These are phyloP conservation scores for Peromyscus aztecus DNA, from an alignment of 2,797 vertebrate species.

Conservation along the genomic window DNA sequence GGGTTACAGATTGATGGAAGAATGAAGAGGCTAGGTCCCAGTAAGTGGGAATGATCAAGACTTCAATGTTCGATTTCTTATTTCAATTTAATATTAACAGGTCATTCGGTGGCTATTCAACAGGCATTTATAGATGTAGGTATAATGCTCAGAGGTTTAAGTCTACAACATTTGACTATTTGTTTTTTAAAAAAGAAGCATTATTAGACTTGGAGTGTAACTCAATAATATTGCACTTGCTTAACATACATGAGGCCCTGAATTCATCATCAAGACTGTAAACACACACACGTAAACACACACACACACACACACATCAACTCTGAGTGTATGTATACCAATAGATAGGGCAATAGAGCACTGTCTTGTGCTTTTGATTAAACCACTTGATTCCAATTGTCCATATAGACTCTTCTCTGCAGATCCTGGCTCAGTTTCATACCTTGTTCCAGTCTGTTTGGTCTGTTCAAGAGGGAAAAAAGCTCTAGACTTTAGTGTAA, in stretches of 20 bases:
- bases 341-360: not conserved
- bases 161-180: not conserved
- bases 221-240: not conserved
- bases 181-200: not conserved
- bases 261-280: not conserved
- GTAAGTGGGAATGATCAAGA: not conserved
- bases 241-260: not conserved
- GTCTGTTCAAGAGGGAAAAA: not conserved
- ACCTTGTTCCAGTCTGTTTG: not conserved
- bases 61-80: not conserved
- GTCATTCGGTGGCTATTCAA: not conserved
- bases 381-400: not conserved
- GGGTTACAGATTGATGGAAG: not conserved
- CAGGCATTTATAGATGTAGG: not conserved
- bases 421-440: not conserved
- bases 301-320: not conserved
- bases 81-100: not conserved
- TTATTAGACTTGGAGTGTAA: not conserved
- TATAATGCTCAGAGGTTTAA: not conserved
- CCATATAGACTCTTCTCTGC: not conserved
- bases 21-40: not conserved
- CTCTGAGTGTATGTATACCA: not conserved
- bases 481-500: not conserved
- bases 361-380: not conserved
- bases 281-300: not conserved